Conservation (phyloP, 2,113 vertebrate species). For the Nyctereutes procyonoides region DNA sequence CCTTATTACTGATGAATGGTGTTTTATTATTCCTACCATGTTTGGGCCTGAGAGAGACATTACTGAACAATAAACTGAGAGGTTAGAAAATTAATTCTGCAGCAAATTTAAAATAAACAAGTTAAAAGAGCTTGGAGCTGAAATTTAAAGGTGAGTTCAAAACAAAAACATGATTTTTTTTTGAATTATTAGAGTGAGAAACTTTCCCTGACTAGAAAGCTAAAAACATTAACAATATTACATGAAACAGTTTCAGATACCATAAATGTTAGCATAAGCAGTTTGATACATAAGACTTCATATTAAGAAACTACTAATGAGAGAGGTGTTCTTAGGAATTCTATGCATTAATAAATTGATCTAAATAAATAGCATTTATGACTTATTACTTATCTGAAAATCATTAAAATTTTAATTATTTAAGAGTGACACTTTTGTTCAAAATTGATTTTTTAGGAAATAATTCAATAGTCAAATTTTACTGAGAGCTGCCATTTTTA, state of each 20-base stretch:
- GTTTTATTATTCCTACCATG: not conserved
- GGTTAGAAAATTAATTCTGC: not conserved
- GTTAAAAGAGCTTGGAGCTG: not conserved
- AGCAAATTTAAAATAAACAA: not conserved
- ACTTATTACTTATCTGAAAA: not conserved
- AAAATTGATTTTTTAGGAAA: not conserved
- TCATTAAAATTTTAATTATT: not conserved
- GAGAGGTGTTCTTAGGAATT: not conserved
- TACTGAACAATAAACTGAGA: not conserved
- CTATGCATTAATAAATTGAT: not conserved
- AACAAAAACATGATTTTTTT: not conserved
- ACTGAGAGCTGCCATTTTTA: conserved; percentile 2
- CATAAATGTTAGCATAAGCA: not conserved
- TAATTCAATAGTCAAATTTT: not conserved
- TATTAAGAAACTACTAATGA: not conserved
- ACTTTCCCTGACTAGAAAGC: not conserved
- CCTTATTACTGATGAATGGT: not conserved
- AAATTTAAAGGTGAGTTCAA: conserved; percentile 13
- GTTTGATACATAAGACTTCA: not conserved
- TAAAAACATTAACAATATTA: not conserved
- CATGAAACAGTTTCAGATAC: not conserved
- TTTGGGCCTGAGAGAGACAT: not conserved
- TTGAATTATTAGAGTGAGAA: not conserved
- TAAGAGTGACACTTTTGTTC: not conserved
- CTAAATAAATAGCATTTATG: not conserved